phyloP scores from a whole-genome alignment of 2,797 vertebrate genomes.

The Anabacerthia variegaticeps region DNA sequence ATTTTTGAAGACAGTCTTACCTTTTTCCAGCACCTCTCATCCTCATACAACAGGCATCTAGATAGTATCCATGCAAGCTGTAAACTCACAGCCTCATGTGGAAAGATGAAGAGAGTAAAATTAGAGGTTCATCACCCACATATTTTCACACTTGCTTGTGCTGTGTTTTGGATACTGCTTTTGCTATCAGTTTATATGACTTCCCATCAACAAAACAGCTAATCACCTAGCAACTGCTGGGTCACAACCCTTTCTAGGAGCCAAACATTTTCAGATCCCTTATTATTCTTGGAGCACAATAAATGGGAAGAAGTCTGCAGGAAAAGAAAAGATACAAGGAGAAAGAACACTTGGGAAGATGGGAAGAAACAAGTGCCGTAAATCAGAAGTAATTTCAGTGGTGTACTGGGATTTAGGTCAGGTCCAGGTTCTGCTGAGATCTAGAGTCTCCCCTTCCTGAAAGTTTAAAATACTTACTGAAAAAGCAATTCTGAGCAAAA shows the following conservation, averaged over 20 bases:
- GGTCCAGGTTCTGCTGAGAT: background rate
- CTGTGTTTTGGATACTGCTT: constrained; percentile 2
- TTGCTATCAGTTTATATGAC: background rate
- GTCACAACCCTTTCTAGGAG: background rate
- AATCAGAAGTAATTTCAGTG: background rate
- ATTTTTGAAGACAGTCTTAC: background rate
- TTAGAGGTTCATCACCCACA: constrained; percentile 20
- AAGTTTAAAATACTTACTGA: background rate
- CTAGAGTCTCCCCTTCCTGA: background rate
- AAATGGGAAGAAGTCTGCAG: background rate
- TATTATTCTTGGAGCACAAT: background rate
- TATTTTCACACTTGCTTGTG: constrained; percentile 34
- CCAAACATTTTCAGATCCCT: background rate
- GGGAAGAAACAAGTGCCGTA: background rate
- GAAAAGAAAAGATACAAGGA: background rate
- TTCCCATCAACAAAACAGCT: background rate
- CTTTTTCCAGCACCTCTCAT: background rate
- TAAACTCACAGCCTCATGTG: background rate
- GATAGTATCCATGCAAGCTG: background rate
- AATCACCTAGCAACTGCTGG: background rate
- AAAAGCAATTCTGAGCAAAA: background rate
- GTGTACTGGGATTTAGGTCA: background rate
- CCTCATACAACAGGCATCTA: background rate
- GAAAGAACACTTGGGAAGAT: background rate
- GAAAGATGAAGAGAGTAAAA: constrained; percentile 27